Evolutionary conservation across 2,888 invertebrate genomes (phyloP).

Genomic region (Kuschelorhynchus macadamiae): DNA sequence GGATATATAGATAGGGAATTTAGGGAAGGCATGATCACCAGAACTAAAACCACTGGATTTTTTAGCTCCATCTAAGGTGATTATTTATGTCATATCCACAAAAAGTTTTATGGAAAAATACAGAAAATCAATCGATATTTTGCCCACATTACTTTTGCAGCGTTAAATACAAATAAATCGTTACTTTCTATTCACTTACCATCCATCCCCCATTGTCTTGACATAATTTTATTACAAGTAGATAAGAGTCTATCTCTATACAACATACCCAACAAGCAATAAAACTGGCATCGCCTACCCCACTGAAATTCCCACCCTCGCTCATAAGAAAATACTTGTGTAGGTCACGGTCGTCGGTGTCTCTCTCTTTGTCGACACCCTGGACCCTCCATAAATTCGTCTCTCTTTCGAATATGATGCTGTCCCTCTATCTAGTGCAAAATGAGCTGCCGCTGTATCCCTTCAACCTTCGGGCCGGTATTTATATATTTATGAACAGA

Average conservation of each 20-base stretch:
- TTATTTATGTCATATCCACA: too few relatives aligned
- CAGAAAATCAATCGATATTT: too few relatives aligned
- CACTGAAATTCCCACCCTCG: conserved; percentile 22
- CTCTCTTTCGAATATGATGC: not conserved
- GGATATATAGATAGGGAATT: too few relatives aligned
- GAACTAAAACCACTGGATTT: too few relatives aligned
- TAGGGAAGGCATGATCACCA: too few relatives aligned
- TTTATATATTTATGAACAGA: not conserved
- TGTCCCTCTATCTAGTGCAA: not conserved
- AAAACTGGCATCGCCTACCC: conserved; percentile 27
- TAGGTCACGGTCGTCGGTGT: conserved; percentile 22
- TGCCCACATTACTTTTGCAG: too few relatives aligned
- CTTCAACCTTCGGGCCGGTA: not conserved
- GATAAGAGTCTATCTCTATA: not conserved
- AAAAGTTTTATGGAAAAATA: too few relatives aligned
- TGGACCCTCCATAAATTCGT: too few relatives aligned
- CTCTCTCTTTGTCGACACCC: not conserved
- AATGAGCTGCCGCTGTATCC: not conserved
- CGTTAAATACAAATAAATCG: too few relatives aligned
- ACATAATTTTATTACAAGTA: conserved; percentile 20
- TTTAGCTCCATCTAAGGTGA: too few relatives aligned
- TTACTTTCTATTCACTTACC: too few relatives aligned
- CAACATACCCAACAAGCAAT: conserved; percentile 10
- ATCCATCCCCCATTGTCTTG: not conserved
- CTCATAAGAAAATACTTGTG: conserved; percentile 16